phyloP scores from a whole-genome alignment of 2,888 invertebrate species.

The Tolmerus cingulatus region DNA sequence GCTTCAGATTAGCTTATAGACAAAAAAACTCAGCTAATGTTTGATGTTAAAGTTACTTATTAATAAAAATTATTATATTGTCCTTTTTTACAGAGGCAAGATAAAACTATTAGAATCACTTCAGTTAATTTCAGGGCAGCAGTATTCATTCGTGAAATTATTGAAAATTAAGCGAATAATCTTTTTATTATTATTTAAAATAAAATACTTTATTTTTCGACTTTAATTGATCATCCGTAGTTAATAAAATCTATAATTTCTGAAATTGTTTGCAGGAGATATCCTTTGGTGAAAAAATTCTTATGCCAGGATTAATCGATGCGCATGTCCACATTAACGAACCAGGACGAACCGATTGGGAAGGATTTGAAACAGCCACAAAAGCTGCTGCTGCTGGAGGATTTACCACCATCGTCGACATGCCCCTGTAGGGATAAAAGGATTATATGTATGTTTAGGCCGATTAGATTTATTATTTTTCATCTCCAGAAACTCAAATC shows the following conservation, averaged over 20 bases:
- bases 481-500: constrained; percentile 69
- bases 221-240: no score
- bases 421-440: constrained; percentile 67
- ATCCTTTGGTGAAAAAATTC: constrained; percentile 61
- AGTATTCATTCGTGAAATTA: no score
- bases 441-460: neutral
- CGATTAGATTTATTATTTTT: neutral
- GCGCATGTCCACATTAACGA: constrained; percentile 74
- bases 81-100: no score
- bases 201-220: no score
- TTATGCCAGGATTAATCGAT: constrained; percentile 72
- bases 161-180: no score
- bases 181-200: no score
- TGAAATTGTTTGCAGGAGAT: constrained; percentile 51
- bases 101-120: no score
- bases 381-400: constrained; percentile 72
- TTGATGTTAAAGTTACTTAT: no score
- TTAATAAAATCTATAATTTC: neutral
- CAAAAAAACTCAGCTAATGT: no score
- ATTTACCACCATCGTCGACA: constrained; percentile 72
- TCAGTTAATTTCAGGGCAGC: no score
- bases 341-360: constrained; percentile 72
- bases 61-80: no score
- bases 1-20: no score
- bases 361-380: constrained; percentile 72